phyloP scores from a whole-genome alignment of 2,797 vertebrate species.

The Columba guinea region DNA sequence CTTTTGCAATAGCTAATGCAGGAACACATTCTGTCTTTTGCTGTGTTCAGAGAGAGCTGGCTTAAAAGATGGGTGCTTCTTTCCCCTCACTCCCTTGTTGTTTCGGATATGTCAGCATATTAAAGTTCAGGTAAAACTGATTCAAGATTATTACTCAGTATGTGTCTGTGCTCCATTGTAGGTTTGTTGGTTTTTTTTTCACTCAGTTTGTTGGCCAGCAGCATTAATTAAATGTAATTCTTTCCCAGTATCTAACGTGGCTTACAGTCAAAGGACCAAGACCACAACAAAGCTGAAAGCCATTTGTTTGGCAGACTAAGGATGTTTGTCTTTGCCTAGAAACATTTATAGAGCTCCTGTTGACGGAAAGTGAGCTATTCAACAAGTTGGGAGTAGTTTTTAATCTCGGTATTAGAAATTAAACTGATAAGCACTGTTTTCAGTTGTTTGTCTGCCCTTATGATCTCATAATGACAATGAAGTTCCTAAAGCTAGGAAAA shows the following conservation, averaged over 20 bases:
- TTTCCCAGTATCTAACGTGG: slow-evolving; percentile 17
- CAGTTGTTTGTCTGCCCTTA: neutral
- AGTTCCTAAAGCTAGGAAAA: neutral
- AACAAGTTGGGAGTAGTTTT: neutral
- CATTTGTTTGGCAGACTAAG: slow-evolving; percentile 52
- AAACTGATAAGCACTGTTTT: neutral
- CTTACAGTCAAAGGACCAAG: slow-evolving; percentile 35
- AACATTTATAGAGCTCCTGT: slow-evolving; percentile 50
- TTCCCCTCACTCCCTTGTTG: neutral
- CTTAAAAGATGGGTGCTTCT: neutral
- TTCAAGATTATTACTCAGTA: neutral
- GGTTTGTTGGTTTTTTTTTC: neutral
- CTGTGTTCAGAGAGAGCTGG: neutral
- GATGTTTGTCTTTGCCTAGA: slow-evolving; percentile 58
- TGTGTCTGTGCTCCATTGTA: neutral
- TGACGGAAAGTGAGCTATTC: slow-evolving; percentile 28
- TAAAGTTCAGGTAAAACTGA: neutral
- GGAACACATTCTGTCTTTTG: neutral
- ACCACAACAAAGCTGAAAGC: slow-evolving; percentile 55
- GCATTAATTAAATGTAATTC: slow-evolving; percentile 34
- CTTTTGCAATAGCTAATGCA: neutral
- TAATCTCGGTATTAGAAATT: neutral
- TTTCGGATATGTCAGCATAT: neutral
- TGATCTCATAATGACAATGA: neutral
- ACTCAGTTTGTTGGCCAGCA: neutral